phyloP scores from a whole-genome alignment of 2,113 vertebrate genomes.

The Etheostoma spectabile region DNA sequence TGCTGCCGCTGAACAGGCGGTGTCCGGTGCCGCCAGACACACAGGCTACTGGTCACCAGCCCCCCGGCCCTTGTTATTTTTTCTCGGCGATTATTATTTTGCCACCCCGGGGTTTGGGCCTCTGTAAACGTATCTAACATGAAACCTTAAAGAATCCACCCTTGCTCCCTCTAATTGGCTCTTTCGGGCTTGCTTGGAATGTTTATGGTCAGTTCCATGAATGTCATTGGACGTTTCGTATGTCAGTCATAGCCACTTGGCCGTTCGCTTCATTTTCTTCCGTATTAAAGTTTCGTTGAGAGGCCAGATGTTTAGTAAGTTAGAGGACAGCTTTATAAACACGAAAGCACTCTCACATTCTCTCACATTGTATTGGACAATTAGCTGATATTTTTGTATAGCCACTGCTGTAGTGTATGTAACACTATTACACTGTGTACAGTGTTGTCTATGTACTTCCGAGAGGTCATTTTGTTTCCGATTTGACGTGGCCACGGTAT shows the following conservation, averaged over 20 bases:
- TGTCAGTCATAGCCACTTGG: conserved; percentile 64
- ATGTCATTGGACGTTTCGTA: conserved; percentile 70
- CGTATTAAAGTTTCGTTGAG: conserved; percentile 82
- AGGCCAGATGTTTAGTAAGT: conserved; percentile 74
- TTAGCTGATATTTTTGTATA: neutral
- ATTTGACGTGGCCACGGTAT: conserved; percentile 69
- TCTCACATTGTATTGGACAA: neutral
- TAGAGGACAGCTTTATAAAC: conserved; percentile 34
- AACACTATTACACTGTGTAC: too few relatives aligned
- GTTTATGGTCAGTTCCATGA: conserved; percentile 61
- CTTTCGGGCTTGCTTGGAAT: conserved; percentile 52
- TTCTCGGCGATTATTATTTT: conserved; percentile 71
- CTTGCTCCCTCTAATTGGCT: conserved; percentile 72
- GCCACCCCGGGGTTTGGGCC: conserved; percentile 81
- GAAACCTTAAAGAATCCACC: conserved; percentile 52
- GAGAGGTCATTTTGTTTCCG: conserved; percentile 33
- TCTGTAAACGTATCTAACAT: conserved; percentile 78
- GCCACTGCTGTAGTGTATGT: accelerated
- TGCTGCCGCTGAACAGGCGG: neutral
- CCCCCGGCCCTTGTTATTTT: conserved; percentile 49
- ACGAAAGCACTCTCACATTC: neutral
- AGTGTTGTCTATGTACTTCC: neutral
- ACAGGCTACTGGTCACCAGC: conserved; percentile 12
- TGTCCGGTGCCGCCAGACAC: neutral
- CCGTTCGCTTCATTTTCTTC: conserved; percentile 73